Percentiles rank a stretch among this genome's conserved stretches.
These are phyloP conservation scores for Anastatus disparis DNA, from an alignment of 1,140 invertebrate genomes.

Conservation along the genomic window DNA sequence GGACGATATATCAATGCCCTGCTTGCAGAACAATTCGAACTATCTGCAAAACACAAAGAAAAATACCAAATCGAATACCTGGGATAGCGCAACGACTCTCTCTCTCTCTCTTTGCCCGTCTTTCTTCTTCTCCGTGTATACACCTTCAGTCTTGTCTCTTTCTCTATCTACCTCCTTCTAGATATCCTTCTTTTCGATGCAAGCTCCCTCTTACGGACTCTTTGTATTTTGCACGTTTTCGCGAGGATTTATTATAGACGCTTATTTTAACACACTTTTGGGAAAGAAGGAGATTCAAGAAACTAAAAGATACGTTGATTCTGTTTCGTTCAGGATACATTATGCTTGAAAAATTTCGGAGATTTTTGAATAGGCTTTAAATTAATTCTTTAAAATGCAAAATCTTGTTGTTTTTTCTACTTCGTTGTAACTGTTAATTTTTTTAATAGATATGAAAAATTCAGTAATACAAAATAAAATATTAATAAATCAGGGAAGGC, in stretches of 20 bases:
- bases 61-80: constrained; percentile 69
- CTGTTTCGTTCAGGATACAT: too few species aligned
- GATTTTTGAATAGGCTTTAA: too few species aligned
- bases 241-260: constrained; percentile 23
- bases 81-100: constrained; percentile 59
- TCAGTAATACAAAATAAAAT: too few species aligned
- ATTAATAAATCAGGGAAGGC: too few species aligned
- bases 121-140: too few species aligned
- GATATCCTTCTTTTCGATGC: constrained; percentile 14
- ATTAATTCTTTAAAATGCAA: too few species aligned
- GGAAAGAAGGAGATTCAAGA: too few species aligned
- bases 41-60: constrained; percentile 69
- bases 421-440: too few species aligned
- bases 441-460: too few species aligned
- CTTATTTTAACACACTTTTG: constrained; percentile 26
- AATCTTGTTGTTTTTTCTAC: too few species aligned
- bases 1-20: constrained; percentile 68
- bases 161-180: constrained; percentile 27
- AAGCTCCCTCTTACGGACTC: not conserved
- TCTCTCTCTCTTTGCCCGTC: constrained; percentile 41
- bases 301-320: too few species aligned
- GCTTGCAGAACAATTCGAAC: constrained; percentile 67
- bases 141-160: constrained; percentile 36
- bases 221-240: constrained; percentile 33
- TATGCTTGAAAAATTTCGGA: too few species aligned